Evolutionary conservation across 2,113 vertebrate species (phyloP).

Genomic region (Nothoprocta perdicaria): DNA sequence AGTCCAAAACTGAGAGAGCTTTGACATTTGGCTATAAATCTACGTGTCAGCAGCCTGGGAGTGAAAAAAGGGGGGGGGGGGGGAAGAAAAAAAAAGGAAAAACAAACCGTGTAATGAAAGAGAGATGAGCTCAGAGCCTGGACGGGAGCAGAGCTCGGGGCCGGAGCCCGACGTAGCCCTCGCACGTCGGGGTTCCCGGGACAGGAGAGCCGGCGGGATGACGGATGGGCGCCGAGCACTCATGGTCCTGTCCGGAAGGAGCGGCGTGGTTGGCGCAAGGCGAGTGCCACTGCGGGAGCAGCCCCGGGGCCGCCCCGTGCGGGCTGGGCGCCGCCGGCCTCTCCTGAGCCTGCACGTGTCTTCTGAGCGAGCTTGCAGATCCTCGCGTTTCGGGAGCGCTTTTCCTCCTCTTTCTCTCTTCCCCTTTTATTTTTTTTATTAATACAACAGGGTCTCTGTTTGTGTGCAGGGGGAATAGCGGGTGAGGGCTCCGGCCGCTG

Average conservation of each 20-base stretch:
- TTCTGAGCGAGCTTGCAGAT: neutral
- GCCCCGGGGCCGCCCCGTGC: neutral
- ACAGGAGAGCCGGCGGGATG: neutral
- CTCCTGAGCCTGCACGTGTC: neutral
- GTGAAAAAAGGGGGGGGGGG: neutral
- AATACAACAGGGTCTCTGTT: constrained; percentile 5
- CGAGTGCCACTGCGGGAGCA: neutral
- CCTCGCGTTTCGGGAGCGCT: neutral
- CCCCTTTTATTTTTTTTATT: neutral
- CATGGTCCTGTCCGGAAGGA: neutral
- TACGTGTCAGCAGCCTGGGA: neutral
- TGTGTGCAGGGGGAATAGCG: neutral
- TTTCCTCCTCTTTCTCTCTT: neutral
- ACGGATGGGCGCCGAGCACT: neutral
- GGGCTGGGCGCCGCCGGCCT: neutral
- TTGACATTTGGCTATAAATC: constrained; percentile 50
- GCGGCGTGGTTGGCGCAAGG: neutral
- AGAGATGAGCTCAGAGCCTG: neutral
- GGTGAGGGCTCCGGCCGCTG: constrained; percentile 3
- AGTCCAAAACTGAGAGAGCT: constrained; percentile 30
- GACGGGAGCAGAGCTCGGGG: neutral
- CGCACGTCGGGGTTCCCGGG: accelerated
- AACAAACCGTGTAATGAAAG: neutral
- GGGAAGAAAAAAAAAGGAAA: neutral
- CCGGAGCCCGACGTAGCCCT: accelerated